Base-by-base conservation (phyloP, 2,888 invertebrate species). In the Athalia cordata region DNA sequence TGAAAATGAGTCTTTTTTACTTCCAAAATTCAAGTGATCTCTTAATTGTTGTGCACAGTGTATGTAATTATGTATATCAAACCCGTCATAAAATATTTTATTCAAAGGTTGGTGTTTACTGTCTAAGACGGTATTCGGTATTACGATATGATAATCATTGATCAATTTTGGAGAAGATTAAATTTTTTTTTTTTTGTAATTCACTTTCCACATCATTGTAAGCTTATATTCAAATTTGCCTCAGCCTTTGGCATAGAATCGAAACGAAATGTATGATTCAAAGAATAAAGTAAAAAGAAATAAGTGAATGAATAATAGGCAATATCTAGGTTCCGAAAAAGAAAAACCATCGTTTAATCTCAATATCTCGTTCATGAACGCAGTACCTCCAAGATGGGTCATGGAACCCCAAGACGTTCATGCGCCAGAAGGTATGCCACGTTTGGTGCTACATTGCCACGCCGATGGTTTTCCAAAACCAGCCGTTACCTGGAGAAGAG, bases 401-500 rank as follows among this genome's bases (percentile, higher is more conserved):
- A 92, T 96, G 84, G 97, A 97, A 87, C 97, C 97, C 0, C 95
- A 96, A 88, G 96, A 96, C 87, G 95, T 97, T 43, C 89, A 89
- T 76, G 90, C 89, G n/a, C 89, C 89, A 6, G 90, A 90, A 78
- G 90, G 90, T 29, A 90, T 89, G 87, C 87, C 90, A 3, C 85
- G 86, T 75, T 81, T 90, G 82, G 94, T 94, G 15, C 91, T 98
- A 64, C 95, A 97, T 87, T 98, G 98, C 89, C 96, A 96, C 90
- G 97, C 97, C 0, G 96, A 97, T 80, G 98, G 98, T 1, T 98
- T 97, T 90, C 98, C 98, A 0, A 95, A 95, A 80, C 98, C 98
- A 4, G 92, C 92, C 6, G 95, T 98, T 76, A 96, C 95, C 8
- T 98, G 98, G 98, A 95, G 95, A 84, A 96, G 96, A 90, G 96